Evolutionary conservation across 2,113 vertebrate species (phyloP), one percentile per base, ranked within the genome.

Genomic region (Platysteira castanea): DNA sequence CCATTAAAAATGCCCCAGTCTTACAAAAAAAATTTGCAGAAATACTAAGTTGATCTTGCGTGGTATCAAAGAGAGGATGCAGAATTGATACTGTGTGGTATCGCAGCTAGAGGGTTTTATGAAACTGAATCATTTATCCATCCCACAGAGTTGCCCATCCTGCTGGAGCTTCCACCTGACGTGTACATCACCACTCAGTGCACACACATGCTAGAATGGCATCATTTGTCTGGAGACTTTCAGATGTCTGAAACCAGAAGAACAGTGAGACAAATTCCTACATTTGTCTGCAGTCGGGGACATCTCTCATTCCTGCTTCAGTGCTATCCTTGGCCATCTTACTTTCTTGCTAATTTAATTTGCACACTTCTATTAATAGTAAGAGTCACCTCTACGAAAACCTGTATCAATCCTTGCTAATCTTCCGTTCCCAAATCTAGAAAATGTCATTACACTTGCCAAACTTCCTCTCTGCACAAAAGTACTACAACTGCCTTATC

Each of bases 161-260:
- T 44, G 14, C 59, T 65, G 68, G 59, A 57, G 57, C 33, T 39
- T 23, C 31, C n/a, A 47, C 9, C 31, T 33, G n/a, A 78, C 37
- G 30, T 26, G 5, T 4, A 6, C 11, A 23, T 18, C 33, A 87
- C 16, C 6, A 16, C 49, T n/a, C 53, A 60, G 24, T 4, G 11
- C 18, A 50, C 4, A 3, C 27, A 46, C 4, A 8, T 2, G 1
- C 37, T 17, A 23, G 14, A 69, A 46, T 3, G 13, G 57, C 7
- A 0, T 27, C 9, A 35, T 24, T 71, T 85, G 47, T 84, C 60
- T 75, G 23, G 39, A 89, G 31, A 74, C 68, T 84, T 93, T 75
- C 47, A 89, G 60, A 82, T 78, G 81, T 71, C 84, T 87, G 87
- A 96, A 89, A 94, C 52, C 73, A 94, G 50, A 91, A 64, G 39